Conservation (phyloP, 2,797 vertebrate genomes). For the Mionectes olivaceus region DNA sequence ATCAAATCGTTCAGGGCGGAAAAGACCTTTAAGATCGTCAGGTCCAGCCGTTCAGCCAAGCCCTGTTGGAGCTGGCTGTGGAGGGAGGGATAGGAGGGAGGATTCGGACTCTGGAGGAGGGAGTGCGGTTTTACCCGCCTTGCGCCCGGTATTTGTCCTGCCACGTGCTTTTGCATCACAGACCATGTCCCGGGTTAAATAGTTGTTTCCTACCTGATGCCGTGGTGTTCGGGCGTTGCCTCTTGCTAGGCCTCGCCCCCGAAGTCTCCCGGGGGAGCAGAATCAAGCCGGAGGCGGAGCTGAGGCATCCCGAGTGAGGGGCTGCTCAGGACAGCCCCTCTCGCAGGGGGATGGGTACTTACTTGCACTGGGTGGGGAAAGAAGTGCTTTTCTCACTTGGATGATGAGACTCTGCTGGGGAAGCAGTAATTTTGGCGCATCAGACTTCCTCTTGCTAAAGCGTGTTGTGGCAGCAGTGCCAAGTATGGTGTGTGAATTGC, state of each 20-base stretch:
- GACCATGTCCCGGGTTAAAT: accelerated
- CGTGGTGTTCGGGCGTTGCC: neutral
- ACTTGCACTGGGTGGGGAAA: accelerated
- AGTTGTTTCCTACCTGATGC: neutral
- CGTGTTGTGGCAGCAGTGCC: neutral
- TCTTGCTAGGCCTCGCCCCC: neutral
- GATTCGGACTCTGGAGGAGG: neutral
- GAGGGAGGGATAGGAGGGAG: neutral
- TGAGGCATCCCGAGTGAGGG: no score
- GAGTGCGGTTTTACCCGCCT: neutral
- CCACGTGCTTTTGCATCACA: neutral
- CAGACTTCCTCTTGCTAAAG: neutral
- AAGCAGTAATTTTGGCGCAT: neutral
- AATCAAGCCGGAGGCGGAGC: neutral
- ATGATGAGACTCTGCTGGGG: neutral
- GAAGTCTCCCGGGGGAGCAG: neutral
- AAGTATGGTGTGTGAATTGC: neutral
- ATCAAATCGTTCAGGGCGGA: neutral
- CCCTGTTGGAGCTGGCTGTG: neutral
- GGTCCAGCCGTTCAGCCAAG: neutral
- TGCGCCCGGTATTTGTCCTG: neutral
- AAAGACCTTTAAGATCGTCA: neutral
- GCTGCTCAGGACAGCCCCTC: neutral
- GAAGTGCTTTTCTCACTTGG: neutral
- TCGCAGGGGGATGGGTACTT: accelerated